Base-by-base conservation (phyloP, 2,113 vertebrate species). In the Hippocampus barbouri region DNA sequence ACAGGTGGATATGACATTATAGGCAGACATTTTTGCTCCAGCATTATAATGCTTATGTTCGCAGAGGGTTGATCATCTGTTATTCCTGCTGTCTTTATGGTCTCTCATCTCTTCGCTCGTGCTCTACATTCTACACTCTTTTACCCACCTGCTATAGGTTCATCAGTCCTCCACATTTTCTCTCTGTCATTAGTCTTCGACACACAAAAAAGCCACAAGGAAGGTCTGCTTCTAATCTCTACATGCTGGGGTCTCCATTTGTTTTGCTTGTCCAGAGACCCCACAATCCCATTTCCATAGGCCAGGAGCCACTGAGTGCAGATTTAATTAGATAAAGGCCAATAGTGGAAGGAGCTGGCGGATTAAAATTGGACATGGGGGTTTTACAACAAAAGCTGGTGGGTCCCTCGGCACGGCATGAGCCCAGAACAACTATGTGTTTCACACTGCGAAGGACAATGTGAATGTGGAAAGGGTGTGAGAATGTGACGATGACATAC, bases 271-370 rank as follows among this genome's bases (percentile, higher is more conserved):
- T 91, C 86, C 84, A 83, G 80, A 84, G 88, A 88, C 79, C 85
- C 65, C 84, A 89, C 87, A 88, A 87, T 88, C 84, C 78, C 74
- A 76, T 83, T 87, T 87, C 83, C 83, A 79, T 78, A 81, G 77
- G 85, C 83, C 73, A 60, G 85, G 86, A 92, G 88, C 87, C 83
- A 89, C 89, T 87, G 84, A 76, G 86, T 80, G 85, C 82, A 87
- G 87, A 90, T 92, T 92, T 93, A 91, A 93, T 92, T 91, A 89
- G 84, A 89, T 90, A n/a, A 90, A 89, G 80, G 85, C 70, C 71
- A 90, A 85, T 79, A 77, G 86, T 88, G 76, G 81, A 91, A 85
- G 86, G 85, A 74, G 82, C 85, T 83, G 79, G 79, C 90, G 83
- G 88, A 90, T 85, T 84, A 79, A 89, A 92, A 91, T 90, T 91